These are phyloP conservation scores for Polydrusus pterygomalis DNA, from an alignment of 2,888 invertebrate genomes.

Conservation along the genomic window DNA sequence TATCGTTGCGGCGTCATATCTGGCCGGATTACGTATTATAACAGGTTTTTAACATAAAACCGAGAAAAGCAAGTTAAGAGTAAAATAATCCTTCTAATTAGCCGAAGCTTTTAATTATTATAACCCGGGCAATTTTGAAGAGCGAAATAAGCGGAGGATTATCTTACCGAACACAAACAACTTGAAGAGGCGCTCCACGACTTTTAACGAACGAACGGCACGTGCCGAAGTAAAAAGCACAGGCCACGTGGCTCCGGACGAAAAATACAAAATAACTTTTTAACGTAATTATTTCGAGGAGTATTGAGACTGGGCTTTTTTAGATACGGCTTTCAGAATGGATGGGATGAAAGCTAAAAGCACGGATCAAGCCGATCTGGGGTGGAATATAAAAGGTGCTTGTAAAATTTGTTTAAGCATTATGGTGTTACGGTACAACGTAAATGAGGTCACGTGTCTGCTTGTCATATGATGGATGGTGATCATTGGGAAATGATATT, in stretches of 20 bases:
- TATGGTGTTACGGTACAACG: conserved; percentile 37
- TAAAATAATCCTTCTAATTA: conserved; percentile 19
- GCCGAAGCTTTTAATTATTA: conserved; percentile 8
- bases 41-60: background rate
- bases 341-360: background rate
- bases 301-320: background rate
- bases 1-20: too few species aligned
- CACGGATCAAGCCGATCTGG: too few species aligned
- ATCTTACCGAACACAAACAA: conserved; percentile 40
- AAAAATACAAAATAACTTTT: conserved; percentile 48
- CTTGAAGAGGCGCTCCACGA: conserved; percentile 42
- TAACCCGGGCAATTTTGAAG: background rate
- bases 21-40: too few species aligned
- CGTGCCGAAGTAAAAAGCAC: conserved; percentile 49
- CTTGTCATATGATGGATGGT: background rate
- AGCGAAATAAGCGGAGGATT: conserved; percentile 28
- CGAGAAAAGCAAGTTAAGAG: background rate
- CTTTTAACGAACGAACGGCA: conserved; percentile 59
- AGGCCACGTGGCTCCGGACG: conserved; percentile 27
- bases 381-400: background rate
- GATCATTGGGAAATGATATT: too few species aligned
- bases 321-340: background rate
- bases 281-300: conserved; percentile 44
- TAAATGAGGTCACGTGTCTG: conserved; percentile 44
- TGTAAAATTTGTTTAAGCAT: conserved; percentile 11